These are phyloP conservation scores for Anthoptus insignis DNA, from an alignment of 2,888 invertebrate species.

Conservation along the genomic window DNA sequence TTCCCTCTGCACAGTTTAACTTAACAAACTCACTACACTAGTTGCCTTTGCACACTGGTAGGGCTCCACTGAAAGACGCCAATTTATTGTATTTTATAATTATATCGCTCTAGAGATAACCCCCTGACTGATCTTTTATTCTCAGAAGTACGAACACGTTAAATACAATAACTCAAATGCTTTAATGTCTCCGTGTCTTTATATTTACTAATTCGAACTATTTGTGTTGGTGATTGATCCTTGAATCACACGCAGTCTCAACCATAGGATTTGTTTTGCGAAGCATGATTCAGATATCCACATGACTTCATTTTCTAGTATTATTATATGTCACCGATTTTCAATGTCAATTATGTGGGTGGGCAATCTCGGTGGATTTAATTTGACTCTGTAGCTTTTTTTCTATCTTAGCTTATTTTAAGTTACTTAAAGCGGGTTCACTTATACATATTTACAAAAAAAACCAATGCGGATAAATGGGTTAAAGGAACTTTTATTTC, in stretches of 20 bases:
- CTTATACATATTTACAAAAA: too few species aligned
- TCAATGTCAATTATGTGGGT: conserved; percentile 10
- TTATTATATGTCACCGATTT: conserved; percentile 10
- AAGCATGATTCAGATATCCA: conserved; percentile 45
- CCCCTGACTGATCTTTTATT: conserved; percentile 71
- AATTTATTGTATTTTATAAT: conserved; percentile 78
- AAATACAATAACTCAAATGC: conserved; percentile 32
- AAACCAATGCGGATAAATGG: too few species aligned
- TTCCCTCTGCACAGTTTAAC: conserved; percentile 16
- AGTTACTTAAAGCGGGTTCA: too few species aligned
- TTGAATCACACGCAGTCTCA: conserved; percentile 15
- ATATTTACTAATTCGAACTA: conserved; percentile 6
- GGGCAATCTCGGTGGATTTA: background rate
- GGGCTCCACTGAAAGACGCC: conserved; percentile 60
- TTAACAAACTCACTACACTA: conserved; percentile 21
- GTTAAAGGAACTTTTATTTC: too few species aligned
- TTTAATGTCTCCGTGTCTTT: background rate
- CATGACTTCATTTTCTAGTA: conserved; percentile 42
- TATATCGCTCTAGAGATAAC: conserved; percentile 74
- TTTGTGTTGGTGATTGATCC: conserved; percentile 21
- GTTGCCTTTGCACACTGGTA: conserved; percentile 64
- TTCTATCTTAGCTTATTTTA: too few species aligned
- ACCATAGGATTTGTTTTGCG: conserved; percentile 2
- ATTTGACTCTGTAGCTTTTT: background rate
- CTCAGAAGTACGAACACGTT: conserved; percentile 68